These are phyloP conservation scores for Rhyacophila brunnea DNA, from an alignment of 1,140 invertebrate species.

Conservation along the genomic window DNA sequence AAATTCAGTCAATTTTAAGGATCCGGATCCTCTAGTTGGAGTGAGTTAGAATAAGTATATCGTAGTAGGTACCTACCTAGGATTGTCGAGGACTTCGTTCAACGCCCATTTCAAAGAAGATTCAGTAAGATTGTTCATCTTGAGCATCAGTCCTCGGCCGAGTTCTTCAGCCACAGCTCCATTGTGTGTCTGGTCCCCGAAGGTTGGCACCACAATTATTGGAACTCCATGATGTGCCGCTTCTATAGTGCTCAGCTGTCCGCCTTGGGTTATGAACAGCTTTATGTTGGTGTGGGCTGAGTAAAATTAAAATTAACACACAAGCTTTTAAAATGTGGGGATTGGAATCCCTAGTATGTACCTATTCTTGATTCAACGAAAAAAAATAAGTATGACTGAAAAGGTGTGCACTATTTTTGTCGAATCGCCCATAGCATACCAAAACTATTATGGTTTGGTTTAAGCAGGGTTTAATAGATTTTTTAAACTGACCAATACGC, in stretches of 20 bases:
- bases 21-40: no score
- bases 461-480: no score
- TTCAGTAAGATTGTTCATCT: conserved; percentile 11
- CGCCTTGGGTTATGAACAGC: conserved; percentile 55
- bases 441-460: no score
- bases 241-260: conserved; percentile 51
- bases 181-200: conserved; percentile 35
- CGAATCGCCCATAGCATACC: no score
- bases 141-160: conserved; percentile 11
- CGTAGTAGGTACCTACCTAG: conserved; percentile 6
- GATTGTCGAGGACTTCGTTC: conserved; percentile 8
- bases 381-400: no score
- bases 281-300: conserved; percentile 40
- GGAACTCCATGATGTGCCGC: conserved; percentile 49
- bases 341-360: no score
- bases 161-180: background rate
- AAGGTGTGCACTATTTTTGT: no score
- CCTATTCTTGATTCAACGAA: no score
- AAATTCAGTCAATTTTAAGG: no score
- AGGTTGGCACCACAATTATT: conserved; percentile 42
- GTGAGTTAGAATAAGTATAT: no score
- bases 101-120: conserved; percentile 7
- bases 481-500: no score
- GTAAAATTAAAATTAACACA: background rate
- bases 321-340: no score